These are phyloP conservation scores for Lordiphosa collinella DNA, from an alignment of 1,140 invertebrate species.

Conservation along the genomic window DNA sequence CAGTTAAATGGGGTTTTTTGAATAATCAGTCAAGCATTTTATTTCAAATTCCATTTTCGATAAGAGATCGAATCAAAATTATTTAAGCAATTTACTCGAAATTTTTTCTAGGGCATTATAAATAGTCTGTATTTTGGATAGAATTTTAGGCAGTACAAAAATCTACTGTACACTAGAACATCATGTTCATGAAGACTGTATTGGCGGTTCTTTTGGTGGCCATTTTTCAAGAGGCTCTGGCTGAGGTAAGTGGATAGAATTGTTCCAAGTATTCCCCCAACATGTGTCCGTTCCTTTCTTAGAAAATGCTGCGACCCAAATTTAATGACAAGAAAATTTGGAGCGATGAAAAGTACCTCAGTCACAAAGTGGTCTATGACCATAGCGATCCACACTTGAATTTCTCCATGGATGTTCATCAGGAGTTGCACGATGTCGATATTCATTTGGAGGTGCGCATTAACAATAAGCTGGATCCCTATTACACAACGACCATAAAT, in stretches of 20 bases:
- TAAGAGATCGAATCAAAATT: conserved; percentile 37
- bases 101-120: conserved; percentile 24
- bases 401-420: conserved; percentile 61
- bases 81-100: background rate
- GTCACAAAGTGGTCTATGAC: conserved; percentile 61
- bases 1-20: conserved; percentile 35
- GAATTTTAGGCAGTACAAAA: conserved; percentile 16
- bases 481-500: conserved; percentile 50
- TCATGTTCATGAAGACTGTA: conserved; percentile 38
- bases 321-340: conserved; percentile 64
- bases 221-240: conserved; percentile 27
- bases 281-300: background rate
- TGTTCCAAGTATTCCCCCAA: background rate
- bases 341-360: conserved; percentile 66
- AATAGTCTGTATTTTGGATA: conserved; percentile 8
- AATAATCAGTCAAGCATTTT: conserved; percentile 40
- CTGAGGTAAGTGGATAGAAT: conserved; percentile 35
- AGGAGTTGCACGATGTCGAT: conserved; percentile 58
- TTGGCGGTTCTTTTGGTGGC: conserved; percentile 45
- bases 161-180: conserved; percentile 12
- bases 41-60: conserved; percentile 18
- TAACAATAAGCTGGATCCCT: conserved; percentile 53
- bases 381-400: conserved; percentile 66
- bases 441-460: conserved; percentile 52
- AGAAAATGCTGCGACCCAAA: conserved; percentile 76